Conservation (phyloP, 2,888 invertebrate species). For the Quadriops clusia region DNA sequence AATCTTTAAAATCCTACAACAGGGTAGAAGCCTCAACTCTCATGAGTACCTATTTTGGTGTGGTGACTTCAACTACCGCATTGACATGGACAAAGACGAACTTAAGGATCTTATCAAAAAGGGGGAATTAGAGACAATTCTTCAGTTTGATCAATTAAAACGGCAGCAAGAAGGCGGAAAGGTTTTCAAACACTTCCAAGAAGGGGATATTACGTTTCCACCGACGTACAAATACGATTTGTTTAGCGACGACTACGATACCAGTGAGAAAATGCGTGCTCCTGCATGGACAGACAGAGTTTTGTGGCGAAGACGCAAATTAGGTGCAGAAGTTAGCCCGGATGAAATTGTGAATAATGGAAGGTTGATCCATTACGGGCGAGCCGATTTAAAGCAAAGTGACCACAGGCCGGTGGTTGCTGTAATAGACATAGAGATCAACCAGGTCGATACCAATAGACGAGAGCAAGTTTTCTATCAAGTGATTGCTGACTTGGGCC, state of each 20-base stretch:
- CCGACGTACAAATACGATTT: constrained; percentile 99
- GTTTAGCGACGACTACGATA: constrained; percentile 97
- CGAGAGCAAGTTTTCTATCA: constrained; percentile 67
- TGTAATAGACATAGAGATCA: constrained; percentile 77
- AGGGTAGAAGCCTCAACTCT: constrained; percentile 78
- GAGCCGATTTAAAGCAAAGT: constrained; percentile 92
- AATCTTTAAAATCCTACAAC: too few relatives aligned
- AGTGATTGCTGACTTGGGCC: constrained; percentile 78
- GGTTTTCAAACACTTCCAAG: constrained; percentile 86
- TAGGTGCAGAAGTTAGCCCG: constrained; percentile 50
- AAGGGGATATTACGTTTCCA: constrained; percentile 82
- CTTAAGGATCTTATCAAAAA: constrained; percentile 72
- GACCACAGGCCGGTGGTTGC: constrained; percentile 95
- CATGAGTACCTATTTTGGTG: constrained; percentile 99
- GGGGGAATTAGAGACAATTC: constrained; percentile 61
- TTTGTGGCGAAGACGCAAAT: constrained; percentile 78
- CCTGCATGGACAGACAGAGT: constrained; percentile 98
- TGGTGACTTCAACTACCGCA: constrained; percentile 97
- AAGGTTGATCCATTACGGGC: constrained; percentile 74
- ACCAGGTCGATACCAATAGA: constrained; percentile 64
- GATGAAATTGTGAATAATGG: constrained; percentile 62
- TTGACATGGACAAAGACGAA: constrained; percentile 91
- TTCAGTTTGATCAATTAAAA: constrained; percentile 79
- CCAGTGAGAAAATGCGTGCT: constrained; percentile 92
- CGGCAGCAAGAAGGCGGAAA: constrained; percentile 68